Evolutionary conservation across 1,140 invertebrate species (phyloP), one percentile per base, ranked within the genome.

Genomic region (Fopius arisanus): DNA sequence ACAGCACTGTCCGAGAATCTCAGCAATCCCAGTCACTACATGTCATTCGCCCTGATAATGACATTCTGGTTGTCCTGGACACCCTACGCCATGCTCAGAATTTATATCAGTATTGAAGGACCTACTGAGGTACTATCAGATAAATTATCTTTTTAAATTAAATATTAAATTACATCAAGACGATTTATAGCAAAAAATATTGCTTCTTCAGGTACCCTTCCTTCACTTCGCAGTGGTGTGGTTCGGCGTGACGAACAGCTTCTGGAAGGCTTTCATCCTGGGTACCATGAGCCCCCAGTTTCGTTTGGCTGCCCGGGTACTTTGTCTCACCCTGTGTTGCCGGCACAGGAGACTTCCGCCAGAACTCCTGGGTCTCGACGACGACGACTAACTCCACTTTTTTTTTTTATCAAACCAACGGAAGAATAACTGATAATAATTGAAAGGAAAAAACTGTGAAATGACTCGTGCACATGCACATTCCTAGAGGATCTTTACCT

Each of bases 201-300:
- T 41, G 12, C 70, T 71, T 67, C 16, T n/a, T 91, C 91, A 95
- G 87, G 90, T 94, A 77, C 95, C 95, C 71, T 93, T 95, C 87
- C 88, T 98, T 70, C 95, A 97, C 84, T 98, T 98, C 84, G 93
- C 92, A 41, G 92, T 97, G 68, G 94, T 98, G 43, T 98, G 97
- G 97, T 88, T 98, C 73, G 97, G 96, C 3, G 92, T 98, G 77
- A 90, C 96, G 70, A 97, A 97, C 89, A 97, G 95, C 59, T 96
- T 96, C 82, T 97, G 95, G 94, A 98, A 98, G 88, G 94, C 96
- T 68, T 86, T 98, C 59, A 94, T 98, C 76, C 93, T 98, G 80
- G 90, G 96, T 70, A 91, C 92, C 37, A 89, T 97, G 83, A 97
- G 96, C 88, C 95, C 94, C 16, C 94, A 96, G 83, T 98, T 98